Base-by-base conservation (phyloP, 2,888 invertebrate species). In the Microctonus brassicae region DNA sequence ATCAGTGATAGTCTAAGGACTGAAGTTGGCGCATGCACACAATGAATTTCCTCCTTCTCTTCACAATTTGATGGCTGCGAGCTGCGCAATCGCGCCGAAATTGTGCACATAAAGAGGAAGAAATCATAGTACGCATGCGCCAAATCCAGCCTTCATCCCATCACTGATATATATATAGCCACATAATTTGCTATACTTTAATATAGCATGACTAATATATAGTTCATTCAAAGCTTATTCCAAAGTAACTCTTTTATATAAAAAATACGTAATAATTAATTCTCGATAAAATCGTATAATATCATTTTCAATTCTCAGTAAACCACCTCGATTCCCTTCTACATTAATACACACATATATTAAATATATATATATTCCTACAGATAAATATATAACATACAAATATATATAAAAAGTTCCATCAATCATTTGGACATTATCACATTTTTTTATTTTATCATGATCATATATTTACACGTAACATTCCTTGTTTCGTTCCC, bases 141-240 rank as follows among this genome's bases (percentile, higher is more conserved):
- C n/a, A n/a, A n/a, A n/a, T n/a, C n/a, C n/a, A n/a, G n/a, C n/a
- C n/a, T n/a, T n/a, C n/a, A n/a, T n/a, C n/a, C n/a, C n/a, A n/a
- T n/a, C n/a, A n/a, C n/a, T n/a, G n/a, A n/a, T n/a, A 58, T 62
- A 24, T 52, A 42, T 53, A 17, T 24, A 47, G 62, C 62, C 47
- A 29, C 57, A 64, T 69, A 52, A 72, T 64, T 69, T 47, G 68
- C 24, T n/a, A n/a, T 68, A 42, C 26, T 33, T 29, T 60, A 60
- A n/a, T n/a, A 60, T 73, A 60, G 70, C 73, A 65, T 71, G 73
- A 68, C 69, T n/a, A n/a, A n/a, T n/a, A n/a, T n/a, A n/a, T 42
- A 34, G 47, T n/a, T 60, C 61, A 65, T 73, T 73, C 34, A 71
- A 69, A 65, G 26, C 53, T 73, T n/a, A n/a, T 70, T 64, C 60